Conservation (phyloP, 2,113 vertebrate genomes). For the Mirza zaza region DNA sequence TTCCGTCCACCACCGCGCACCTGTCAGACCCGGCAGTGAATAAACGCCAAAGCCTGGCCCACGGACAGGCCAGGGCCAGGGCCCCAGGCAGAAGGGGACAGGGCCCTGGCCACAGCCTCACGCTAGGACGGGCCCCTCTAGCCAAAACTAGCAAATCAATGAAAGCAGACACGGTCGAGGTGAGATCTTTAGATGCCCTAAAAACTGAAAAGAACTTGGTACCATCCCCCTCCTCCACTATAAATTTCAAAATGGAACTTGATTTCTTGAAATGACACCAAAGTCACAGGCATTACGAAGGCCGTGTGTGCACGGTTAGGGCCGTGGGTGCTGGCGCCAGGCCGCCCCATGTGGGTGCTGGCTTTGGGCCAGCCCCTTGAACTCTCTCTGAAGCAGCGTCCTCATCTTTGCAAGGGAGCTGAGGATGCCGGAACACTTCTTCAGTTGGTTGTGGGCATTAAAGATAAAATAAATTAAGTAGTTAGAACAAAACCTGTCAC, state of each 20-base stretch:
- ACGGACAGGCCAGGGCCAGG: background rate
- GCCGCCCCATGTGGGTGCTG: background rate
- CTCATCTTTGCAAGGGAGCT: background rate
- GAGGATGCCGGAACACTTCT: background rate
- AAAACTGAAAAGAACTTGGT: background rate
- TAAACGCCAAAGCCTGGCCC: background rate
- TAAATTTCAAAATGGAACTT: slow-evolving; percentile 28
- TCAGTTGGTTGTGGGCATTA: background rate
- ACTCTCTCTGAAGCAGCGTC: background rate
- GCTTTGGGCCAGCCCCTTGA: background rate
- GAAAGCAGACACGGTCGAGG: background rate
- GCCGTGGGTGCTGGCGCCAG: background rate
- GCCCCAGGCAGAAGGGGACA: background rate
- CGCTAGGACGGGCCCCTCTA: background rate
- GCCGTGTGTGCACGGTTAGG: background rate
- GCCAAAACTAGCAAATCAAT: background rate
- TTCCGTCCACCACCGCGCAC: background rate
- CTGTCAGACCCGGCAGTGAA: background rate
- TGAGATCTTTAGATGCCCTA: background rate
- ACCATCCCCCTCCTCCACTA: background rate
- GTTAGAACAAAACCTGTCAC: background rate
- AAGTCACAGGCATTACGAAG: background rate
- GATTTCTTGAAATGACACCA: background rate
- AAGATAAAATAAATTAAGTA: background rate
- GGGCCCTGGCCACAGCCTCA: background rate